Percentiles rank a stretch among this genome's conserved stretches.
Conservation (phyloP, 1,140 invertebrate species). For the Trissolcus basalis region DNA sequence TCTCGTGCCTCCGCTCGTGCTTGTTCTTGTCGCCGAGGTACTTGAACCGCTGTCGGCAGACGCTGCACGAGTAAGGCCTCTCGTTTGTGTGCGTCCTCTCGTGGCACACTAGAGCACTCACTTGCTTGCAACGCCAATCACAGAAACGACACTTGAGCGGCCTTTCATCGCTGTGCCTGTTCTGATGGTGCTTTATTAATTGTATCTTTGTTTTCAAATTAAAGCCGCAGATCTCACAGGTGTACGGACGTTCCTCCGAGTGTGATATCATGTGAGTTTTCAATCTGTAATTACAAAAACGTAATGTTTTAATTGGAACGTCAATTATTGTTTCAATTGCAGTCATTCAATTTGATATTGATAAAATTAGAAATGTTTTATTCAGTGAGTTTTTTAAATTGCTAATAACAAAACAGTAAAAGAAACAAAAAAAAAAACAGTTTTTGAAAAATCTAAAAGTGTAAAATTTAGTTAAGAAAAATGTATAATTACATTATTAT, state of each 20-base stretch:
- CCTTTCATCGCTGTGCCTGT: conserved; percentile 72
- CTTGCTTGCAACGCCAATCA: conserved; percentile 73
- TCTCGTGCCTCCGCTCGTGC: conserved; percentile 72
- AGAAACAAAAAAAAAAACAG: no score
- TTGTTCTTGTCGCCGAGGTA: conserved; percentile 86
- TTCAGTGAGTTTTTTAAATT: no score
- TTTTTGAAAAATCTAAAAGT: no score
- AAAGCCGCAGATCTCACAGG: conserved; percentile 72
- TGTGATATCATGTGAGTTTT: conserved; percentile 76
- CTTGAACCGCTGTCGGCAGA: conserved; percentile 97
- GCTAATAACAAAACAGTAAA: no score
- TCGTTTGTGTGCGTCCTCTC: conserved; percentile 98
- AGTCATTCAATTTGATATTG: no score
- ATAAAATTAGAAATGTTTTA: no score
- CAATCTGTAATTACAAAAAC: conserved; percentile 35
- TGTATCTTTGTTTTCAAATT: conserved; percentile 75
- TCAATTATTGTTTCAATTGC: not conserved
- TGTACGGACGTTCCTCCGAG: conserved; percentile 72
- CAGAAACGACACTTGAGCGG: conserved; percentile 72
- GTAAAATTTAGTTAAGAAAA: no score
- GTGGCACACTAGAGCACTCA: conserved; percentile 79
- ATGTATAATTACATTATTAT: no score
- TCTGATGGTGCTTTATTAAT: conserved; percentile 74
- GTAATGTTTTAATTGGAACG: not conserved
- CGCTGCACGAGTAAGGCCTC: conserved; percentile 96